Evolutionary conservation across 2,113 vertebrate species (phyloP).

Genomic region (Notothenia rossii): DNA sequence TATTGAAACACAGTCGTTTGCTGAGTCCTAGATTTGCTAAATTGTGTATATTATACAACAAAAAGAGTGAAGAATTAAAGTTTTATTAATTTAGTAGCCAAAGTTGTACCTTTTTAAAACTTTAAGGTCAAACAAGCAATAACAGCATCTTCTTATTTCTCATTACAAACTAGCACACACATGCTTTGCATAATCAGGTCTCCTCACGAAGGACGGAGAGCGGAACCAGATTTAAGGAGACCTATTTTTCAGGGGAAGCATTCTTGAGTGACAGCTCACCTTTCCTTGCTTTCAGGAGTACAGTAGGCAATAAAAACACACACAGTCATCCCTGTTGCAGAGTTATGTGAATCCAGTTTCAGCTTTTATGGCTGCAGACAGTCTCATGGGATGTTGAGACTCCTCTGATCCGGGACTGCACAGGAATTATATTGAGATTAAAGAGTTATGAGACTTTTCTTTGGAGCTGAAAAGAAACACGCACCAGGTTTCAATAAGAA

Average conservation of each 20-base stretch:
- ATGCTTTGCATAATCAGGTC: slow-evolving; percentile 21
- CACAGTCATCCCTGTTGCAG: slow-evolving; percentile 34
- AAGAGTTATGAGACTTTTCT: slow-evolving; percentile 32
- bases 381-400: slow-evolving; percentile 20
- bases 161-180: background rate
- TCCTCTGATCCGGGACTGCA: slow-evolving; percentile 32
- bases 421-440: slow-evolving; percentile 32
- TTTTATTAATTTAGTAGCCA: background rate
- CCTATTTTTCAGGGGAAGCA: slow-evolving; percentile 57
- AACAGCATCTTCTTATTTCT: background rate
- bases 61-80: too few species aligned
- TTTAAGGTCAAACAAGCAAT: background rate
- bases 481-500: slow-evolving; percentile 27
- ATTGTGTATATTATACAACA: slow-evolving; percentile 3
- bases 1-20: background rate
- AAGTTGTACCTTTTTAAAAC: background rate
- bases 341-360: slow-evolving; percentile 38
- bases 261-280: slow-evolving; percentile 78
- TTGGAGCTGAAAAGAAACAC: slow-evolving; percentile 11
- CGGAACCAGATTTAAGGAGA: slow-evolving; percentile 30
- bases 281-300: slow-evolving; percentile 58
- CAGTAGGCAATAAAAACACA: slow-evolving; percentile 60
- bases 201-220: background rate
- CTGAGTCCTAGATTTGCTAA: slow-evolving; percentile 23
- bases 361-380: slow-evolving; percentile 27